These are phyloP conservation scores for Psilopogon haemacephalus DNA, from an alignment of 2,113 vertebrate species.

Conservation along the genomic window DNA sequence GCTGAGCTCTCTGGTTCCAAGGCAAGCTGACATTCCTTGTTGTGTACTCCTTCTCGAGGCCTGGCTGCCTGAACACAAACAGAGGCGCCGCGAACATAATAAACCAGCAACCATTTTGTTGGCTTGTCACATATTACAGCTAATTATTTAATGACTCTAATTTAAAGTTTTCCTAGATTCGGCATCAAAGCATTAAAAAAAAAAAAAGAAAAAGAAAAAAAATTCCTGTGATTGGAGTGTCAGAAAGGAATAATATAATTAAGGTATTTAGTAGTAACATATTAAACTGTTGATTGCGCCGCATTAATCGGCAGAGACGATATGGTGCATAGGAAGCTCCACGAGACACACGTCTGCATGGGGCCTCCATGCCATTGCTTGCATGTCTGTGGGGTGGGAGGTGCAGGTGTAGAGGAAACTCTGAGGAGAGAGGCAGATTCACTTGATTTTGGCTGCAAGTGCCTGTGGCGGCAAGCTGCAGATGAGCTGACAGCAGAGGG, in stretches of 20 bases:
- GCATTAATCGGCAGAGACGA: slow-evolving; percentile 5
- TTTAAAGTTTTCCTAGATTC: slow-evolving; percentile 74
- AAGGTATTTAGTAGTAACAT: slow-evolving; percentile 70
- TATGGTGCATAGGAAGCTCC: background rate
- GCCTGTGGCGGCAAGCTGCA: rapidly evolving
- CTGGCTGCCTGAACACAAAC: background rate
- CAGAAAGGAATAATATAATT: slow-evolving; percentile 72
- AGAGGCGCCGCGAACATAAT: background rate
- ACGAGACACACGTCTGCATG: background rate
- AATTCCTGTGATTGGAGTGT: slow-evolving; percentile 69
- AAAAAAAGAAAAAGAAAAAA: too few species aligned
- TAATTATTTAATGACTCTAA: slow-evolving; percentile 75
- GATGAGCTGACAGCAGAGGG: background rate
- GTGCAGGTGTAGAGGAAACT: background rate
- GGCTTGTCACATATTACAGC: slow-evolving; percentile 57
- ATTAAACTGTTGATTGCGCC: slow-evolving; percentile 66
- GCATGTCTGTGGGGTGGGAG: rapidly evolving
- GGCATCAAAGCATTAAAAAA: slow-evolving; percentile 72
- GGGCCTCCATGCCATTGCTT: background rate
- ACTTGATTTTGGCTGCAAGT: background rate
- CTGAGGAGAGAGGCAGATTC: background rate
- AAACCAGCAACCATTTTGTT: slow-evolving; percentile 48
- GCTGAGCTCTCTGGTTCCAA: background rate
- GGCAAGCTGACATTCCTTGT: background rate
- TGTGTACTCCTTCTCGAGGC: background rate